phyloP scores from a whole-genome alignment of 2,888 invertebrate genomes.

The Cephonodes hylas region DNA sequence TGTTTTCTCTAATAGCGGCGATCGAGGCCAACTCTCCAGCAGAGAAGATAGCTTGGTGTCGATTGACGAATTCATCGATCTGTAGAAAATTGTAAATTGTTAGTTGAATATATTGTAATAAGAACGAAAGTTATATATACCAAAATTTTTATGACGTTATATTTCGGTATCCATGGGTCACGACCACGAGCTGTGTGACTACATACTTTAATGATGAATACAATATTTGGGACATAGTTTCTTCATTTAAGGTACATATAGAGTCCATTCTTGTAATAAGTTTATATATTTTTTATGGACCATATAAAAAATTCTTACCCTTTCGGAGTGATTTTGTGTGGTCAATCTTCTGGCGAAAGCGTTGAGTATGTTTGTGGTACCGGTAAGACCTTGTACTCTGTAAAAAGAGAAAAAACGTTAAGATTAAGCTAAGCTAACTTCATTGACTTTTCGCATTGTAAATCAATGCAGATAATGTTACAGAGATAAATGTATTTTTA shows the following conservation, averaged over 20 bases:
- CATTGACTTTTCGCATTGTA: not conserved
- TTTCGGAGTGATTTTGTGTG: slow-evolving; percentile 45
- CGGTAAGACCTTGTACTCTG: slow-evolving; percentile 71
- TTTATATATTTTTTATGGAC: not conserved
- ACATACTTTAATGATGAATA: too few relatives aligned
- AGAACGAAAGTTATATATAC: not conserved
- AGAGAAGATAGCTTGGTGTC: slow-evolving; percentile 51
- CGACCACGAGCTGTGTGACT: too few relatives aligned
- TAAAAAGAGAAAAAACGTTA: not conserved
- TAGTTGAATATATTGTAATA: too few relatives aligned
- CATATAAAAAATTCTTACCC: slow-evolving; percentile 40
- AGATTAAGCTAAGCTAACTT: too few relatives aligned
- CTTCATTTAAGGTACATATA: too few relatives aligned
- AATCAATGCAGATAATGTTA: not conserved
- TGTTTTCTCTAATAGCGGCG: slow-evolving; percentile 60
- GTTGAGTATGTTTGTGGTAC: slow-evolving; percentile 71
- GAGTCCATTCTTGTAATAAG: too few relatives aligned
- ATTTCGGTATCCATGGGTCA: too few relatives aligned
- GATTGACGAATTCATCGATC: slow-evolving; percentile 47
- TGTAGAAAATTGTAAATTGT: slow-evolving; percentile 34
- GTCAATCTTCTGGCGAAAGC: slow-evolving; percentile 63
- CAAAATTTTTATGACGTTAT: too few relatives aligned
- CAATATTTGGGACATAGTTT: too few relatives aligned
- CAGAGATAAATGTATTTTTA: too few relatives aligned
- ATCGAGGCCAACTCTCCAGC: slow-evolving; percentile 62